phyloP scores from a whole-genome alignment of 23 tunicate species.

The Aplidium turbinatum region DNA sequence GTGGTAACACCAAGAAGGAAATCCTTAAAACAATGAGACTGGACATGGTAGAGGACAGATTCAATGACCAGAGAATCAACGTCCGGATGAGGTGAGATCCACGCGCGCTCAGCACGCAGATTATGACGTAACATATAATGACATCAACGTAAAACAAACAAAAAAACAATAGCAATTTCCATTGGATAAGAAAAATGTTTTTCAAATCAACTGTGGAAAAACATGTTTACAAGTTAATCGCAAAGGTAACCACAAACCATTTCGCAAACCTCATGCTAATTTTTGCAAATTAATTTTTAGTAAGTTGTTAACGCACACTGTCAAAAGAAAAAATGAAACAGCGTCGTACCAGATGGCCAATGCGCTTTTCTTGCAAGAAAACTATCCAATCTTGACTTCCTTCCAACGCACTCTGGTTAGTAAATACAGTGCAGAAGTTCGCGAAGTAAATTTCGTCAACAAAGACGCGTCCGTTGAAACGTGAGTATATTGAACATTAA shows the following conservation, averaged over 20 bases:
- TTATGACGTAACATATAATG: too few relatives aligned
- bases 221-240: too few relatives aligned
- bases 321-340: not conserved
- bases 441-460: conserved; percentile 16
- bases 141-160: too few relatives aligned
- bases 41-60: too few relatives aligned
- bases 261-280: too few relatives aligned
- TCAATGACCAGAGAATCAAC: not conserved
- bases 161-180: too few relatives aligned
- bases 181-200: too few relatives aligned
- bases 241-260: too few relatives aligned
- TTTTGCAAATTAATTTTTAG: conserved; percentile 10
- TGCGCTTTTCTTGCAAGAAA: conserved; percentile 32
- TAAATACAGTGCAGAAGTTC: conserved; percentile 13
- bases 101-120: too few relatives aligned
- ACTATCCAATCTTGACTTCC: not conserved
- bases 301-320: not conserved
- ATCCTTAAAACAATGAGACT: conserved; percentile 21
- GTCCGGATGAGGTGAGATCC: not conserved
- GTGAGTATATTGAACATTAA: conserved; percentile 43
- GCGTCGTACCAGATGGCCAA: conserved; percentile 34
- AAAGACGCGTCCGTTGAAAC: not conserved
- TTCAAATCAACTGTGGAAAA: too few relatives aligned
- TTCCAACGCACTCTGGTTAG: conserved; percentile 8
- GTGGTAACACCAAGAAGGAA: conserved; percentile 24